A percentile compares a stretch with the other conserved stretches of the same genome.
phyloP scores from a whole-genome alignment of 2,888 invertebrate species.

The Abrostola triplasia region DNA sequence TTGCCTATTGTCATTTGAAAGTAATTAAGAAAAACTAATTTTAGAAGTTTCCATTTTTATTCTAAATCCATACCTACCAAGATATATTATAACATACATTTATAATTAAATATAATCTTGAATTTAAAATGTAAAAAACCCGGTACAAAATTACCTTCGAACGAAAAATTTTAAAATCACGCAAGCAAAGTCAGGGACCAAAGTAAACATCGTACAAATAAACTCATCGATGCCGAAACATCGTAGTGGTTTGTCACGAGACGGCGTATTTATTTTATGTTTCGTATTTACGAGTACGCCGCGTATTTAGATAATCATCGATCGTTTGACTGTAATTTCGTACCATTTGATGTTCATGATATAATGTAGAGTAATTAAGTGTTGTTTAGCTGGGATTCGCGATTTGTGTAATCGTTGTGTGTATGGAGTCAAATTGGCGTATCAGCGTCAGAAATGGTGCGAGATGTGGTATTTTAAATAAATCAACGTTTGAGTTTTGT shows the following conservation, averaged over 20 bases:
- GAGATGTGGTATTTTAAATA: background rate
- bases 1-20: no score
- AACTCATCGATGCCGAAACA: conserved; percentile 59
- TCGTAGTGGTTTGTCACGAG: conserved; percentile 47
- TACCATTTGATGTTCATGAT: conserved; percentile 21
- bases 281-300: conserved; percentile 4
- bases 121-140: no score
- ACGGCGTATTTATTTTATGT: conserved; percentile 12
- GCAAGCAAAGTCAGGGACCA: background rate
- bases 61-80: no score
- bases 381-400: conserved; percentile 19
- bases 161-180: no score
- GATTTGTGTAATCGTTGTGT: conserved; percentile 25
- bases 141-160: no score
- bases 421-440: conserved; percentile 10
- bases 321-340: conserved; percentile 28
- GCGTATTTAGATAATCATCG: conserved; percentile 13
- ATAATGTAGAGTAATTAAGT: conserved; percentile 33
- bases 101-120: no score
- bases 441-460: conserved; percentile 10
- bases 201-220: conserved; percentile 45
- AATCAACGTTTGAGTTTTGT: background rate
- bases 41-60: no score
- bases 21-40: no score
- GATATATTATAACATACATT: no score